Conservation (phyloP, 2,113 vertebrate species). For the Climacteris rufus region DNA sequence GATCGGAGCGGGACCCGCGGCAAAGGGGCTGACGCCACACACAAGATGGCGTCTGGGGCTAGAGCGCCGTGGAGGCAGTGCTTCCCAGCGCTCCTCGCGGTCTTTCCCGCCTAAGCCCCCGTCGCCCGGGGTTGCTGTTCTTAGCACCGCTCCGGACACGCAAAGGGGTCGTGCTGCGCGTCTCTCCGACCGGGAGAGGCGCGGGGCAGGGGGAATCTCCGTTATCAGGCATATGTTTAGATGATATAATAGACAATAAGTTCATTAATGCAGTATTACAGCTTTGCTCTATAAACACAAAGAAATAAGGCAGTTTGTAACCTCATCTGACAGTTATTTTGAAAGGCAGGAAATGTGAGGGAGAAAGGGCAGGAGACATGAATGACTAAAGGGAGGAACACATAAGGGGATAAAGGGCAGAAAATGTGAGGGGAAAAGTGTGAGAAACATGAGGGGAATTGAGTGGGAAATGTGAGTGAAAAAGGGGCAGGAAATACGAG, state of each 20-base stretch:
- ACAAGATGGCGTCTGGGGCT: not conserved
- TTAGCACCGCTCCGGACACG: no score
- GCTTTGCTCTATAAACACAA: not conserved
- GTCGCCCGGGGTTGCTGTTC: accelerated
- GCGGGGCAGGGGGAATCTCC: not conserved
- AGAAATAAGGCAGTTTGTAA: not conserved
- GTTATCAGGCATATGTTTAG: not conserved
- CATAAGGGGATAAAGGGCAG: no score
- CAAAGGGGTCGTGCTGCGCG: no score
- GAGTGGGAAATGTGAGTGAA: not conserved
- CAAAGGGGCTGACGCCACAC: not conserved
- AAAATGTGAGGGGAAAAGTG: not conserved
- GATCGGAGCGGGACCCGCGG: not conserved
- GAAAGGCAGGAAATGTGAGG: not conserved
- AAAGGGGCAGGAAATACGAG: not conserved
- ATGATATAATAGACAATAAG: no score
- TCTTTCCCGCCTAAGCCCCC: accelerated
- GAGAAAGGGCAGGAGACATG: not conserved
- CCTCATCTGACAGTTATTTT: not conserved
- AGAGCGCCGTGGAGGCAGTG: accelerated
- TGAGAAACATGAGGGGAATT: no score
- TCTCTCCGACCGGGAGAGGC: no score
- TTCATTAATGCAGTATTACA: no score
- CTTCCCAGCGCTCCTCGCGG: no score
- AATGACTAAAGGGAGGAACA: not conserved